Conservation (phyloP, 2,888 invertebrate species). For the Hyposoter didymator region DNA sequence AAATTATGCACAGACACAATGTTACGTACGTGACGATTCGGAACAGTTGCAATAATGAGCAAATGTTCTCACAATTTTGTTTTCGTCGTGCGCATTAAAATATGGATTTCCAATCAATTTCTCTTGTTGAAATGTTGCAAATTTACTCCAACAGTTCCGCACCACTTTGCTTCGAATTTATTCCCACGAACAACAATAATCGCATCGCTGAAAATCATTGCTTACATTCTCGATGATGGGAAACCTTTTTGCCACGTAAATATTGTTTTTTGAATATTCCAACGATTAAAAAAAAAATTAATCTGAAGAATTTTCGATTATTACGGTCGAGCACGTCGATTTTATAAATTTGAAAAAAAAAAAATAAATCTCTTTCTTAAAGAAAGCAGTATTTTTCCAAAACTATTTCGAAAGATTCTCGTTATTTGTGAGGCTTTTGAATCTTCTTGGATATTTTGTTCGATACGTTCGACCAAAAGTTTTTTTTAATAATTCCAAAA, state of each 20-base stretch:
- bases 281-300: neutral
- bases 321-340: too few species aligned
- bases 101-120: conserved; percentile 15
- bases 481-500: too few species aligned
- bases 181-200: neutral
- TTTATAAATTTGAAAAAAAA: too few species aligned
- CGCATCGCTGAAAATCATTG: neutral
- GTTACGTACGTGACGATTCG: neutral
- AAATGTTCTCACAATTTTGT: conserved; percentile 12
- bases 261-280: neutral
- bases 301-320: too few species aligned
- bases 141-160: neutral
- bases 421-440: too few species aligned
- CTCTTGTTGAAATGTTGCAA: conserved; percentile 8
- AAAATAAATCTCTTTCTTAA: too few species aligned
- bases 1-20: neutral
- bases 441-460: too few species aligned
- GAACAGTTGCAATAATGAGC: neutral
- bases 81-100: neutral
- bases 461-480: too few species aligned
- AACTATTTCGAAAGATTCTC: too few species aligned
- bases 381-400: too few species aligned
- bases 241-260: neutral
- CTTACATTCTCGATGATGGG: neutral
- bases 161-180: neutral